These are phyloP conservation scores for Calephelis nemesis DNA, from an alignment of 1,140 invertebrate genomes.

Conservation along the genomic window DNA sequence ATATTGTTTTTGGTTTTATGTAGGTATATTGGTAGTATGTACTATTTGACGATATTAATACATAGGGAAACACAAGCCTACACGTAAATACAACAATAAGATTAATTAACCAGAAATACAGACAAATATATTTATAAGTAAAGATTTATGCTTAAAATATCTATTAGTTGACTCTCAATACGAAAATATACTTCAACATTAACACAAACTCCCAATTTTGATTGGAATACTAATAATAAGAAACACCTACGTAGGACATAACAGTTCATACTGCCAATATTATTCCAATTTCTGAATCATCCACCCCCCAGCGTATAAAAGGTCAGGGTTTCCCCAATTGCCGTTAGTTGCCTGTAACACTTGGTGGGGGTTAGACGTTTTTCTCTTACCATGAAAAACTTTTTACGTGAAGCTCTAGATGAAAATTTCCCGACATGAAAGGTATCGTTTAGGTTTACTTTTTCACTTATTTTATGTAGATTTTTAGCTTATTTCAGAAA, in stretches of 20 bases:
- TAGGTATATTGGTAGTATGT: too few relatives aligned
- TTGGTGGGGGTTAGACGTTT: conserved; percentile 23
- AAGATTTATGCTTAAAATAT: neutral
- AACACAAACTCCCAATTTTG: neutral
- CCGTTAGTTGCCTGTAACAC: conserved; percentile 31
- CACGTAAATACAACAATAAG: too few relatives aligned
- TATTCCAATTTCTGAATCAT: conserved; percentile 35
- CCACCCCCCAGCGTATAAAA: conserved; percentile 47
- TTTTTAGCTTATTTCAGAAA: too few relatives aligned
- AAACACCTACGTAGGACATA: conserved; percentile 9
- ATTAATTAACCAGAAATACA: too few relatives aligned
- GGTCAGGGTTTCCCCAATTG: conserved; percentile 41
- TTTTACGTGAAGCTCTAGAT: conserved; percentile 42
- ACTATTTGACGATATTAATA: too few relatives aligned
- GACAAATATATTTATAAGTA: too few relatives aligned
- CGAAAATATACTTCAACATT: neutral
- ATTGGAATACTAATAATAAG: conserved; percentile 1
- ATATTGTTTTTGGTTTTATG: too few relatives aligned
- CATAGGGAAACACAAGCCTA: too few relatives aligned
- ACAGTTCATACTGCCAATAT: conserved; percentile 5
- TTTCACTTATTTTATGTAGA: too few relatives aligned
- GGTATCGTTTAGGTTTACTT: conserved; percentile 25
- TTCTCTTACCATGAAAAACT: conserved; percentile 38
- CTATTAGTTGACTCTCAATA: neutral
- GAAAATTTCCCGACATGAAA: conserved; percentile 38